Base-by-base conservation (phyloP, 2,888 invertebrate genomes). In the Lomographa bimaculata region DNA sequence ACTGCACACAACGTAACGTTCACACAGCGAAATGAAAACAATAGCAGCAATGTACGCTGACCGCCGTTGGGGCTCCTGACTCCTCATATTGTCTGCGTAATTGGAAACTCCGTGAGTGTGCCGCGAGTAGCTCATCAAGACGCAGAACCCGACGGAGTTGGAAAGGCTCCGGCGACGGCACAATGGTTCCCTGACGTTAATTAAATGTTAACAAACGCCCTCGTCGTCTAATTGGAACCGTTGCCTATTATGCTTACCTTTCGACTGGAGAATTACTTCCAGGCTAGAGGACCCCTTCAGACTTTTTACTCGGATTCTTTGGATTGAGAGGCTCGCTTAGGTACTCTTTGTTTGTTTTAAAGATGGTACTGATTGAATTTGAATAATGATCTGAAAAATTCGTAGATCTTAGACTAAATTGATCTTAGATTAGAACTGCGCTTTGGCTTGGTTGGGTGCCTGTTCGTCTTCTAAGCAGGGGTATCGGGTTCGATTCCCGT, bases 201-300 rank as follows among this genome's bases (percentile, higher is more conserved):
- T 89, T 86, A 89, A 89, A 87, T 89, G 87, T 85, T 89, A 87
- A 89, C 87, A 89, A 89, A 89, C 87, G 85, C 86, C 83, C 86
- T 87, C 77, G 80, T 79, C 83, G 82, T 76, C 85, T 89, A 89
- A 89, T 89, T 89, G 87, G 87, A 83, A 84, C 84, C 85, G 87
- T 85, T 84, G 85, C 84, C 86, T 86, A 81, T 87, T 89, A 87
- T 85, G 84, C 86, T 85, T 85, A 79, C 82, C 81, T 85, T 79
- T 76, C 76, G 71, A 76, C 77, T 70, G 67, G 62, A 82, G 83
- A 81, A 79, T 77, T 79, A 78, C 79, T 79, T 72, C 72, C 73
- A 74, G 76, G 73, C 40, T 29, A 57, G 64, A 80, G 78, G 70
- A 71, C 68, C 70, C 73, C 83, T 85, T 75, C 70, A 80, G 64